Base-by-base conservation (phyloP, 35 echinoderm and acorn worm genomes). In the Chiridota heheva region DNA sequence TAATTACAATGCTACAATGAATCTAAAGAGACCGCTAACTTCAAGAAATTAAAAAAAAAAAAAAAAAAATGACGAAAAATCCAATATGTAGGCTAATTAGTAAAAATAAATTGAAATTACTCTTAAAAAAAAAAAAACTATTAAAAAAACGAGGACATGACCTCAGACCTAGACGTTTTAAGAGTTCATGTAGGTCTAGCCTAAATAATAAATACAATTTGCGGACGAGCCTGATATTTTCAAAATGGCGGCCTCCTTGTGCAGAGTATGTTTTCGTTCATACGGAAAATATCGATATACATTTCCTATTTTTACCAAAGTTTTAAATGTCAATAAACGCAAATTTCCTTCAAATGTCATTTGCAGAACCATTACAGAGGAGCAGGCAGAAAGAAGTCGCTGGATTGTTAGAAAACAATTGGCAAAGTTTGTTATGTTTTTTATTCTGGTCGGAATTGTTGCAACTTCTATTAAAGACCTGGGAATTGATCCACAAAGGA, bases 181-280 rank as follows among this genome's bases (percentile, higher is more conserved):
- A n/a, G n/a, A n/a, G n/a, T n/a, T n/a, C n/a, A n/a, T n/a, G n/a
- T n/a, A n/a, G n/a, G n/a, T n/a, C n/a, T n/a, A n/a, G n/a, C n/a
- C n/a, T n/a, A n/a, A n/a, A n/a, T n/a, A n/a, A n/a, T n/a, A n/a
- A n/a, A n/a, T n/a, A n/a, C n/a, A n/a, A n/a, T n/a, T n/a, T n/a
- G 4, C 3, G 30, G 8, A 76, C 44, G 32, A 34, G 73, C 46
- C 73, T 77, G 12, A 51, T 13, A 77, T 42, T 36, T 57, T 67
- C 74, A 92, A 92, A 60, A 92, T 92, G 90, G 90, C 90, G 36
- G 90, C 90, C 44, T 86, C 90, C 90, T 72, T 92, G 59, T 58
- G 55, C 25, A 77, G 34, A 61, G 20, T 61, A 41, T 44, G 44
- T 29, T 70, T 70, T 15, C 7, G 36, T 29, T 37, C 48, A 25